Base-by-base conservation (phyloP, 1,140 invertebrate species). In the Latrodectus geometricus region DNA sequence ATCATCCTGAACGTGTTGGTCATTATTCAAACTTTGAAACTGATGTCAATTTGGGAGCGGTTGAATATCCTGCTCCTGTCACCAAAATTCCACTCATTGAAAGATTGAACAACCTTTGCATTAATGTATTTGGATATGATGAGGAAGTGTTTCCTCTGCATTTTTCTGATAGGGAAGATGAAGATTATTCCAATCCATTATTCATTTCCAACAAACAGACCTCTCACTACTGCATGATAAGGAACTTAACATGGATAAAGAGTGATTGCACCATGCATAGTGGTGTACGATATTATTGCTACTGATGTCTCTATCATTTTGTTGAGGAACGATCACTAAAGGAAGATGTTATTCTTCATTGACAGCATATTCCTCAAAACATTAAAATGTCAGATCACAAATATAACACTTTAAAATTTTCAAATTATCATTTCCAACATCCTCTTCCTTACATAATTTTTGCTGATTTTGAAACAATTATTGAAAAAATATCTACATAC, bases 101-200 rank as follows among this genome's bases (percentile, higher is more conserved):
- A 21, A 70, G 20, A 21, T 14, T 52, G 17, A 86, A 79, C 68
- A 86, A 73, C 35, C n/a, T 86, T 9, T 35, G 73, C 70, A 79
- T 86, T n/a, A 86, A 80, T 48, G 66, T 86, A 0, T 86, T 70
- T 70, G 68, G 75, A n/a, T 70, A 78, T 5, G 66, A 75, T 21
- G 17, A 66, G 35, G 74, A 79, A 8, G 23, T 86, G 9, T 80
- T 80, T 52, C 77, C 77, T 5, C 21, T 80, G 14, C 48, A 80
- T 35, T 69, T 80, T 35, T 68, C 61, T 17, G n/a, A 80, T 8
- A 20, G 35, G 11, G 15, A 20, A 12, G 17, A 80, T 66, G 61
- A 48, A 50, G 66, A 68, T 17, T 69, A 48, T n/a, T 17, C 9
- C 14, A 80, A 80, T 20, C 65, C 68, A n/a, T 61, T 80, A 17